Percentiles rank a stretch among this genome's conserved stretches.
These are phyloP conservation scores for rabbit (Oryctolagus cuniculus) DNA, from an alignment of 2,113 vertebrate species.

Conservation along the genomic window DNA sequence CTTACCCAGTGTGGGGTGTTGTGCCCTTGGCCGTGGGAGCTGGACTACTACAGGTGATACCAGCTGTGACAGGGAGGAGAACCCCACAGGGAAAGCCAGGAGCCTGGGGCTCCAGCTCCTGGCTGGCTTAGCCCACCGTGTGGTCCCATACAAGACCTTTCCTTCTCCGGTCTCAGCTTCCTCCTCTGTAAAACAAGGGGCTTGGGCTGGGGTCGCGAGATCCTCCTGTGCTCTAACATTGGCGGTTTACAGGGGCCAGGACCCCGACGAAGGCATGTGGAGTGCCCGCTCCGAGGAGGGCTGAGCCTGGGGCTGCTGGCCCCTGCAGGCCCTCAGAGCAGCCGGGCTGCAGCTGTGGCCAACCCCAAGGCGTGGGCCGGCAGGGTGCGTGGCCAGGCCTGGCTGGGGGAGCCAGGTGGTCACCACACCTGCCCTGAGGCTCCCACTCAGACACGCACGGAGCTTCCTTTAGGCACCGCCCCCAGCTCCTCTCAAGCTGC, in stretches of 20 bases:
- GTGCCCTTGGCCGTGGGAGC: background rate
- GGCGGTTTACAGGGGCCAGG: background rate
- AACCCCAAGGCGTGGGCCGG: background rate
- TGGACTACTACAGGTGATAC: background rate
- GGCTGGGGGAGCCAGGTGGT: background rate
- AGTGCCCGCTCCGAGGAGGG: background rate
- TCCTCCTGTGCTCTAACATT: background rate
- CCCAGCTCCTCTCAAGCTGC: background rate
- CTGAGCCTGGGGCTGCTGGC: background rate
- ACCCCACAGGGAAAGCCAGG: rapidly evolving
- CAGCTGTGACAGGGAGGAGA: background rate
- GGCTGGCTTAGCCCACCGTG: background rate
- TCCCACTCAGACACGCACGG: background rate
- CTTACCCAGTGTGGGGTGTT: background rate
- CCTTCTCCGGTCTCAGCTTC: background rate
- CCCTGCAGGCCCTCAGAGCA: no score
- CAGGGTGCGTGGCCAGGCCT: background rate
- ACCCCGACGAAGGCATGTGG: rapidly evolving
- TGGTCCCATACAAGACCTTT: background rate
- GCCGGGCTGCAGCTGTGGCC: background rate
- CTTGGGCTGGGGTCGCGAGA: no score
- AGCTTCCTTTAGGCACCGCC: background rate
- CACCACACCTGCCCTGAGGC: background rate
- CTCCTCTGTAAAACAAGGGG: background rate
- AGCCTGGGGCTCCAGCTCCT: background rate